Evolutionary conservation across 2,888 invertebrate genomes (phyloP), one percentile per base, ranked within the genome.

Genomic region (Petrophora chlorosata): DNA sequence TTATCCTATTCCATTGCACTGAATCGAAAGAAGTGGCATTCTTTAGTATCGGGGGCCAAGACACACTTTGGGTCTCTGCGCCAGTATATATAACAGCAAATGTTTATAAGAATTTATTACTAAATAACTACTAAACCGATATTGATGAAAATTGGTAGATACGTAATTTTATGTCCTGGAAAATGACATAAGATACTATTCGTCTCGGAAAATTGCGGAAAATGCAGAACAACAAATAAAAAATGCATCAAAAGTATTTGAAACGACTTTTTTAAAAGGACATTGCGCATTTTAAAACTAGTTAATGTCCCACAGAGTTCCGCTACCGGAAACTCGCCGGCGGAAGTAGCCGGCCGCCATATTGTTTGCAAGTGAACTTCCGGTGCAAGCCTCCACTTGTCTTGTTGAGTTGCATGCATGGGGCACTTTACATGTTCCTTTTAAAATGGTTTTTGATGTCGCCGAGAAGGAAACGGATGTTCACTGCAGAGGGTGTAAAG

Each of bases 331-430:
- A 68, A 65, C 65, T 63, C 56, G 40, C 39, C 50, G 65, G 66
- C 79, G 81, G 82, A 82, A 70, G 75, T 71, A 79, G 63, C 70
- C 70, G 61, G 67, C 77, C 72, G 79, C 76, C 76, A 75, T 73
- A 72, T 72, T 79, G 80, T 79, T 79, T 76, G 74, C 72, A 70
- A 74, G 73, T 53, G 73, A 70, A 62, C 65, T 73, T 80, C 79
- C 78, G 72, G 62, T 66, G 75, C 74, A 76, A 74, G 61, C 58
- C 62, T 64, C 70, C 64, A 68, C 72, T 74, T 68, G 72, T 73
- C 72, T 65, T 63, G 58, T 63, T 38, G 56, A 67, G 61, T 69
- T 68, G 67, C 63, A 56, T 47, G 48, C 45, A 49, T 34, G 42
- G 16, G 41, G 14, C 50, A 42, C 54, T 61, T 61, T 56, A 49